Conservation (phyloP, 1,140 invertebrate genomes). For the Macrobrachium rosenbergii region DNA sequence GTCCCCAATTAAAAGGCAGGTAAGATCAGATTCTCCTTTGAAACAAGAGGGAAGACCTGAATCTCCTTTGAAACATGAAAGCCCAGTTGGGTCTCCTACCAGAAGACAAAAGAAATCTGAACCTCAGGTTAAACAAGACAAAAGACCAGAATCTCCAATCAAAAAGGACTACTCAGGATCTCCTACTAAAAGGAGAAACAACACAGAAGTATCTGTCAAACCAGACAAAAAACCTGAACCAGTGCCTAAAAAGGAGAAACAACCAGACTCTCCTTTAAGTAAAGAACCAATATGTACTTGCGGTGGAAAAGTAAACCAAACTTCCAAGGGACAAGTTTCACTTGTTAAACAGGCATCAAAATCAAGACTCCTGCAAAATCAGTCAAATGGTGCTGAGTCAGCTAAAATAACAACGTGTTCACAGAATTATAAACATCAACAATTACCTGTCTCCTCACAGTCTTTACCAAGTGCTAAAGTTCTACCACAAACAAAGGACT, state of each 20-base stretch:
- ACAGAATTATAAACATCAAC: too few relatives aligned
- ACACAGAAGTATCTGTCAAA: neutral
- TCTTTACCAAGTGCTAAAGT: too few relatives aligned
- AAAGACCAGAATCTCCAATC: neutral
- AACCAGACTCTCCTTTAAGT: neutral
- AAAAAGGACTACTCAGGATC: neutral
- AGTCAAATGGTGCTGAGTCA: too few relatives aligned
- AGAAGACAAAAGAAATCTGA: neutral
- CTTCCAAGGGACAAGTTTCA: neutral
- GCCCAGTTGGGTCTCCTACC: neutral
- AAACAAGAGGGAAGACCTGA: conserved; percentile 28
- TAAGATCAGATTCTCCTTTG: conserved; percentile 1
- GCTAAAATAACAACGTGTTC: too few relatives aligned
- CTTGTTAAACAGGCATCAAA: neutral
- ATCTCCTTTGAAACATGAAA: conserved; percentile 22
- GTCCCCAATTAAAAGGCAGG: neutral
- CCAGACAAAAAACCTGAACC: neutral
- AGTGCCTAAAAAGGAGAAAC: neutral
- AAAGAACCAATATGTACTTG: neutral
- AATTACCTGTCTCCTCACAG: too few relatives aligned
- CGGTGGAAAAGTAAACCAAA: neutral
- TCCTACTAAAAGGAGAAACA: neutral
- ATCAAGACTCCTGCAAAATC: too few relatives aligned
- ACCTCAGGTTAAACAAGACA: conserved; percentile 1
- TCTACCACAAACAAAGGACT: too few relatives aligned